A percentile compares a stretch with the other conserved stretches of the same genome.
These are phyloP conservation scores for Tyto alba DNA, from an alignment of 2,113 vertebrate species.

Conservation along the genomic window DNA sequence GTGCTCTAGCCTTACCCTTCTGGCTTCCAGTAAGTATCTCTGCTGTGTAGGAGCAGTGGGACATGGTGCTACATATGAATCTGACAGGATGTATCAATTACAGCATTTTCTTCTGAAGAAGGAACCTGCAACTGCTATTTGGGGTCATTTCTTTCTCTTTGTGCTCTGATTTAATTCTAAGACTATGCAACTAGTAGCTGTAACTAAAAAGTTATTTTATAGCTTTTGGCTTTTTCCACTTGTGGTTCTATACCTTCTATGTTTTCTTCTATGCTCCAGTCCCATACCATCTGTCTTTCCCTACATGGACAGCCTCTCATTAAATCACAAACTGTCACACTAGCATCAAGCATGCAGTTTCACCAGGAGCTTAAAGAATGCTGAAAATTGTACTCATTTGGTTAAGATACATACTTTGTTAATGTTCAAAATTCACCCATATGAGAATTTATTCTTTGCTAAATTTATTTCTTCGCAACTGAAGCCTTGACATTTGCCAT, in stretches of 20 bases:
- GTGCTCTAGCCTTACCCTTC: not conserved
- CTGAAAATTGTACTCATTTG: not conserved
- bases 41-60: not conserved
- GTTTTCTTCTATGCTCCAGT: not conserved
- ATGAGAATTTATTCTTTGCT: not conserved
- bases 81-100: not conserved
- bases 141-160: not conserved
- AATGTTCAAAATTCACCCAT: not conserved
- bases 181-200: not conserved
- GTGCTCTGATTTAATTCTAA: not conserved
- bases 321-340: not conserved
- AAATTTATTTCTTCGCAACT: not conserved
- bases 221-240: not conserved
- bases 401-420: not conserved
- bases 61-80: not conserved
- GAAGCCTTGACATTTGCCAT: not conserved
- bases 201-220: not conserved
- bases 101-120: not conserved
- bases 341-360: not conserved
- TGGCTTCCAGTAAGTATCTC: not conserved
- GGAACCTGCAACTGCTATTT: not conserved
- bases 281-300: not conserved
- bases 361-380: not conserved
- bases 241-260: not conserved
- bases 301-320: not conserved